phyloP scores from a whole-genome alignment of 1,140 invertebrate genomes.

The Drosophila equinoxialis region DNA sequence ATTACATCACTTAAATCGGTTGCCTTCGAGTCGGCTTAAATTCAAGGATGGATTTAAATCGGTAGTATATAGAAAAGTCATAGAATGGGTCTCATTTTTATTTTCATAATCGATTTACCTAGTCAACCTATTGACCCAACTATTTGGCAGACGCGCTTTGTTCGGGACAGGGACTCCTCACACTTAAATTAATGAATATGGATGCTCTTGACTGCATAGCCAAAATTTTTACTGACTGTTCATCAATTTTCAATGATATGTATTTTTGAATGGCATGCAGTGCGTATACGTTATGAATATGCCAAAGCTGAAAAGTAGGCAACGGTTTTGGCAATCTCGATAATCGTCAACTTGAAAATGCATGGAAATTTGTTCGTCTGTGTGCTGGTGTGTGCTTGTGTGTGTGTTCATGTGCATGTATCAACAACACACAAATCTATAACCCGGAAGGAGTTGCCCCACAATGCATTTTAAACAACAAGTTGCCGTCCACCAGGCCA shows the following conservation, averaged over 20 bases:
- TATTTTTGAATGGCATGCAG: no score
- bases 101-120: no score
- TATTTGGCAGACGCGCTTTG: no score
- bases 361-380: conserved; percentile 29
- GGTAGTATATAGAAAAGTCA: no score
- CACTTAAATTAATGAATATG: no score
- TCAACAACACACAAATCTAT: conserved; percentile 22
- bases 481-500: conserved; percentile 26
- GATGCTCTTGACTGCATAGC: no score
- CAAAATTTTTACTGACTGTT: neutral
- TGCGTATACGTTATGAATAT: neutral
- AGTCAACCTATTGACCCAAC: no score
- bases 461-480: conserved; percentile 72
- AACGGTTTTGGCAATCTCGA: conserved; percentile 6
- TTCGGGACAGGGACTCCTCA: no score
- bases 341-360: conserved; percentile 37
- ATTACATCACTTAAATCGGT: no score
- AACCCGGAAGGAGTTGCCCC: conserved; percentile 20
- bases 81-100: no score
- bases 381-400: neutral
- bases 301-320: conserved; percentile 13
- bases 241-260: neutral
- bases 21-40: no score
- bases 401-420: neutral
- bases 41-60: no score